phyloP scores from a whole-genome alignment of 2,797 vertebrate genomes.

The Serranus cabrilla region DNA sequence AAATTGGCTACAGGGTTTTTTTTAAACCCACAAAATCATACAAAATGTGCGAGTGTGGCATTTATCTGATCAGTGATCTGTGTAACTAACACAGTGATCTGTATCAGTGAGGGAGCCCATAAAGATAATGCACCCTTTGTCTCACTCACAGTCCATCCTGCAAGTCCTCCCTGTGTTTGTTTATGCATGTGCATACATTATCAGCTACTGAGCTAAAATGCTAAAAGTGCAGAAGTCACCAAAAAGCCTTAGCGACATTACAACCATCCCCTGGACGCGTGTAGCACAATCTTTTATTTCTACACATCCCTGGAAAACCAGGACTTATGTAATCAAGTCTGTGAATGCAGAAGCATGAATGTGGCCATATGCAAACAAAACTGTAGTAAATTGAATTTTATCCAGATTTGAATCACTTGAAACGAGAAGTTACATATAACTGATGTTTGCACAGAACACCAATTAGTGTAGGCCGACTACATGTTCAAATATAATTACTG shows the following conservation, averaged over 20 bases:
- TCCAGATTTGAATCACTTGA: neutral
- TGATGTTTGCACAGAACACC: neutral
- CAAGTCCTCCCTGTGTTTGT: neutral
- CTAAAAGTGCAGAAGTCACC: neutral
- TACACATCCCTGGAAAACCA: neutral
- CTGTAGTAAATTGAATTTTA: conserved; percentile 2
- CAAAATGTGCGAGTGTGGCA: conserved; percentile 3
- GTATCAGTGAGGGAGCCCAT: neutral
- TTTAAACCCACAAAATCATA: neutral
- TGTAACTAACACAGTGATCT: neutral
- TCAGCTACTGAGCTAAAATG: neutral
- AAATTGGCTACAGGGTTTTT: neutral
- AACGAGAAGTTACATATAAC: neutral
- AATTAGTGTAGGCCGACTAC: neutral
- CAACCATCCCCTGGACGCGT: neutral
- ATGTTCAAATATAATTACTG: neutral
- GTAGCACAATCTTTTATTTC: neutral
- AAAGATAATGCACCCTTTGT: neutral
- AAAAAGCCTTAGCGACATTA: neutral
- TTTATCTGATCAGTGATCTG: neutral
- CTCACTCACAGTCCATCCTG: neutral
- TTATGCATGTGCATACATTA: neutral
- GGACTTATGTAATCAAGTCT: neutral
- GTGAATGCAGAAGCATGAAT: neutral
- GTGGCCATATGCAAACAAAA: neutral